Evolutionary conservation across 2,797 vertebrate species (phyloP), one percentile per base, ranked within the genome.

Genomic region (Protosalanx chinensis): DNA sequence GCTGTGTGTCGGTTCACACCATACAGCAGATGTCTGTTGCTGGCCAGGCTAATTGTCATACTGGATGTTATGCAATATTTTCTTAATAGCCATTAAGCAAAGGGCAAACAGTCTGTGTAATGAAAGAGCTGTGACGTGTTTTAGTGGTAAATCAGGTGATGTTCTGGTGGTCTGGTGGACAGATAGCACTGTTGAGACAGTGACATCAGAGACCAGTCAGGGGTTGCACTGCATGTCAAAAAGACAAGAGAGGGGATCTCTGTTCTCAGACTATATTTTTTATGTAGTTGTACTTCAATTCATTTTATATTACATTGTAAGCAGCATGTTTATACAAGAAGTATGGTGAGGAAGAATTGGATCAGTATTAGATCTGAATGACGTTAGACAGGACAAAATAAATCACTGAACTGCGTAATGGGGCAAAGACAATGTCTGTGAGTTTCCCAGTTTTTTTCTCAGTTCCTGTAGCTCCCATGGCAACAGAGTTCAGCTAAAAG

Each of bases 401-500:
- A 64, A 72, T 33, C 35, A 0, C n/a, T 4, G n/a, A 66, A 58
- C 29, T 68, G n/a, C 5, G 5, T 13, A 12, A 12, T 18, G 63
- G 18, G 33, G 10, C 16, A 33, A 63, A 20, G 0, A 69, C 7
- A 56, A 29, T 80, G 73, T 76, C 75, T 76, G 61, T 53, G 46
- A 79, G 73, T 78, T 76, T 75, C 63, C 77, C 75, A 67, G 58
- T 81, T 71, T 74, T 77, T 73, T 78, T 74, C 76, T 83, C 72
- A 84, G 78, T 60, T 57, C 86, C 80, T 78, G 84, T 72, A 77
- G 81, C 79, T 89, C 85, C 91, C 91, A 92, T 93, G 90, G 90
- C 89, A 92, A 93, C 91, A 23, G 74, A 75, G 80, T 84, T 79
- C 86, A 72, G 86, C 83, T 85, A 85, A 76, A 81, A 80, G 83